Evolutionary conservation across 2,113 vertebrate species (phyloP), one percentile per base, ranked within the genome.

Genomic region (Gadus chalcogrammus): DNA sequence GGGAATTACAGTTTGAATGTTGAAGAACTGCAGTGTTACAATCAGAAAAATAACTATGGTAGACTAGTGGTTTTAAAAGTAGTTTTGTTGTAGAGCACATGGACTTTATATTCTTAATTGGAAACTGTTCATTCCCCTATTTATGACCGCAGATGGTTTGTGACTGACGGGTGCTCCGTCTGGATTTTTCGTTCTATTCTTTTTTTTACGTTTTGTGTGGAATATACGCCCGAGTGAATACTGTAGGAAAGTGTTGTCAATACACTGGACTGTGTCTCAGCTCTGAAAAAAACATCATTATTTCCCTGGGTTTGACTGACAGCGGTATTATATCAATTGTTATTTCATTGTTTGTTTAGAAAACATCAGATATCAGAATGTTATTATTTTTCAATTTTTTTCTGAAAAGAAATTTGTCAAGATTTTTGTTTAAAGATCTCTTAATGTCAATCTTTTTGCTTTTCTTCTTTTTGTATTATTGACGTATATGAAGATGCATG

Each of bases 1-100:
- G 27, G n/a, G 17, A 15, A 22, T 22, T 13, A 2, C 11, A 62
- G 65, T 68, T 74, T 81, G 74, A 74, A 85, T 78, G 73, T 81
- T 81, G 77, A 67, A 53, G 58, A 82, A 84, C 78, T 78, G 86
- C 88, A 84, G 72, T 85, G 81, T 77, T 84, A 86, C 84, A 83
- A 87, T 88, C 80, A 86, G 72, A 74, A 79, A 62, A 52, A 58
- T n/a, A 58, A 58, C 5, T 82, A 75, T 79, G 2, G 53, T 73
- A 73, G 74, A 79, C 16, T 88, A 82, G 73, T 74, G 74, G 77
- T 85, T 84, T 48, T 9, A 48, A 69, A 52, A 65, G 79, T 90
- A 83, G 85, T 76, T 87, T 80, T 74, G 66, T 78, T 22, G 74
- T 82, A 85, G 84, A 81, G 62, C 73, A 77, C 70, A 77, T 58